Evolutionary conservation across 2,888 invertebrate species (phyloP).

Genomic region (Drosophila siamana): DNA sequence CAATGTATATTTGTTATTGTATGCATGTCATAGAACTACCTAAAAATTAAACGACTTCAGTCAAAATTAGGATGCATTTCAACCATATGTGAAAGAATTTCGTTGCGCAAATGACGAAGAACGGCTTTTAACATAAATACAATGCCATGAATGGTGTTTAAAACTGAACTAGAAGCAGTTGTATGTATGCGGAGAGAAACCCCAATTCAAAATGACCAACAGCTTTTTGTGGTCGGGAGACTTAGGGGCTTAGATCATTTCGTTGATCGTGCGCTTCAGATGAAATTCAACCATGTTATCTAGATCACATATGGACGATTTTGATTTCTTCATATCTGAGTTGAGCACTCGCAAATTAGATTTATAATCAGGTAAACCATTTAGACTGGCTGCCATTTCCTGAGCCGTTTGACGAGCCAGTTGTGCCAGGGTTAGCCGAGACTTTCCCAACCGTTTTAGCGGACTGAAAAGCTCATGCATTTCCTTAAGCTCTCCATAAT

Average conservation of each 20-base stretch:
- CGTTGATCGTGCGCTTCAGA: slow-evolving; percentile 75
- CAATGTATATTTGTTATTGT: slow-evolving; percentile 31
- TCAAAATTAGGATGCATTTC: slow-evolving; percentile 73
- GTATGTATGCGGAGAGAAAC: slow-evolving; percentile 34
- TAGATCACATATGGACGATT: slow-evolving; percentile 81
- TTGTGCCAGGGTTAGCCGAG: slow-evolving; percentile 76
- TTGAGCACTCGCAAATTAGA: slow-evolving; percentile 83
- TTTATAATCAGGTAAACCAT: slow-evolving; percentile 80
- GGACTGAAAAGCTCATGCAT: slow-evolving; percentile 72
- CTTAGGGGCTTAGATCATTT: slow-evolving; percentile 31
- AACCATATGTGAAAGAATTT: slow-evolving; percentile 67
- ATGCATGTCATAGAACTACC: slow-evolving; percentile 30
- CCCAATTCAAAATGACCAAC: slow-evolving; percentile 2
- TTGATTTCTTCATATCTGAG: slow-evolving; percentile 84
- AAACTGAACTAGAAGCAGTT: slow-evolving; percentile 73
- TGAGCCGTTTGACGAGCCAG: slow-evolving; percentile 82
- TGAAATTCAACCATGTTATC: slow-evolving; percentile 85
- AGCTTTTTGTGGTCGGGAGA: neutral
- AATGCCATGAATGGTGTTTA: slow-evolving; percentile 60
- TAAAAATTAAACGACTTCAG: slow-evolving; percentile 64
- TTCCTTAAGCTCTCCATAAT: slow-evolving; percentile 84
- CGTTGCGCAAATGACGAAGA: slow-evolving; percentile 56
- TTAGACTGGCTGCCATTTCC: slow-evolving; percentile 77
- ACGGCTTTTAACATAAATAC: slow-evolving; percentile 56
- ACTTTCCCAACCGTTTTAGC: slow-evolving; percentile 67